A percentile compares a stretch with the other conserved stretches of the same genome.
These are phyloP conservation scores for Tolmerus cingulatus DNA, from an alignment of 2,888 invertebrate genomes.

Conservation along the genomic window DNA sequence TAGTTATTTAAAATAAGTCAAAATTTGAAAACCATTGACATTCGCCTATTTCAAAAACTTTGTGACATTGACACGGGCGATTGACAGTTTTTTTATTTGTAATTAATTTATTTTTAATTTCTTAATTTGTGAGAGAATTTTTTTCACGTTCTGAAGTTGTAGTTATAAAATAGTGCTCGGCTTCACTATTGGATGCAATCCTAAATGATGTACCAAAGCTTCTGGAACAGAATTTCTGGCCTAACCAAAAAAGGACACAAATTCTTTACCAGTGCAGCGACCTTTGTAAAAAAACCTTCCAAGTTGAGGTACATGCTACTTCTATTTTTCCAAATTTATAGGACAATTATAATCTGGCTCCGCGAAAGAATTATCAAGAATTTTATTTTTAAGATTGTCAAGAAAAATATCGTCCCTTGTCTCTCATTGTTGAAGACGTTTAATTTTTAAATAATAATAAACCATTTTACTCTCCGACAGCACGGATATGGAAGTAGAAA, in stretches of 20 bases:
- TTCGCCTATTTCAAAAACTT: too few species aligned
- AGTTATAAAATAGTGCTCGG: not conserved
- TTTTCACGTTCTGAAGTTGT: not conserved
- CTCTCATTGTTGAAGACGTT: not conserved
- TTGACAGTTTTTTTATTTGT: not conserved
- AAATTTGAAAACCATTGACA: too few species aligned
- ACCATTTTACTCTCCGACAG: not conserved
- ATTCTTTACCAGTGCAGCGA: not conserved
- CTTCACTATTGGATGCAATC: not conserved
- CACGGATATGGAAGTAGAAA: slow-evolving; percentile 51
- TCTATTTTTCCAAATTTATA: too few species aligned
- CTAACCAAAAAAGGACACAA: not conserved
- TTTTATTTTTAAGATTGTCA: too few species aligned
- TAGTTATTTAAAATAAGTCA: too few species aligned
- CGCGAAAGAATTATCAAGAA: too few species aligned
- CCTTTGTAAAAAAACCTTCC: not conserved
- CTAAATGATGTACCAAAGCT: not conserved
- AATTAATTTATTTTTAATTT: not conserved
- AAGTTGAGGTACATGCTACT: not conserved
- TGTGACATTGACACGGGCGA: too few species aligned
- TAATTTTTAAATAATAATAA: not conserved
- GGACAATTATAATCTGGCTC: too few species aligned
- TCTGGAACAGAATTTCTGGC: not conserved
- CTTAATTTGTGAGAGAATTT: too few species aligned
- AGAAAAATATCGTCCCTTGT: too few species aligned